Conservation (phyloP, 2,797 vertebrate genomes). For the Hafferia zeledoni region DNA sequence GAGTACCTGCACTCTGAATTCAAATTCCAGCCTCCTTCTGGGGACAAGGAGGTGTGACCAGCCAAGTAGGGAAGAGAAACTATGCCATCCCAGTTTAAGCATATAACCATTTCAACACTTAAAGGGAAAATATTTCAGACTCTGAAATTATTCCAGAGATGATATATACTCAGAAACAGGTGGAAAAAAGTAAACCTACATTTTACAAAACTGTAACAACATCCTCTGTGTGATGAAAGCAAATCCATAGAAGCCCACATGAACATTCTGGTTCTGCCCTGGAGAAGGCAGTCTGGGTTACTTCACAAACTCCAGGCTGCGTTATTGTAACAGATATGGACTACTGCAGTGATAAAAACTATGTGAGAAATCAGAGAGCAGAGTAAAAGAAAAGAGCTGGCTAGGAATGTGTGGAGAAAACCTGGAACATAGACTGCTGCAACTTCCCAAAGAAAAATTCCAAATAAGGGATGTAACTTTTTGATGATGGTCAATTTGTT, state of each 20-base stretch:
- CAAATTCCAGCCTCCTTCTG: neutral
- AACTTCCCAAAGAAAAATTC: neutral
- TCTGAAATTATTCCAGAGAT: neutral
- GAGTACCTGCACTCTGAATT: neutral
- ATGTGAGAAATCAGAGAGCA: neutral
- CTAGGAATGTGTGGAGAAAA: neutral
- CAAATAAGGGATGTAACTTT: slow-evolving; percentile 8
- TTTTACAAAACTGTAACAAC: neutral
- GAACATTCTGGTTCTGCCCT: neutral
- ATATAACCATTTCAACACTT: neutral
- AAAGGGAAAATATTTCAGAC: neutral
- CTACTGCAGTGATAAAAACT: neutral
- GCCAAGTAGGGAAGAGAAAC: neutral
- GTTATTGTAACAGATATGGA: neutral
- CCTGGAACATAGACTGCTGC: neutral
- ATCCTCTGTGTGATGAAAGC: neutral
- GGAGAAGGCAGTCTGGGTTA: neutral
- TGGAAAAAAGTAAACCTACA: neutral
- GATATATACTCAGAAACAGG: fast-evolving
- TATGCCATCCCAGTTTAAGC: neutral
- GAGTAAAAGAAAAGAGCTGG: neutral
- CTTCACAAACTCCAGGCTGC: neutral
- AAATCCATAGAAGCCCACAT: fast-evolving
- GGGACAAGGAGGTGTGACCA: neutral
- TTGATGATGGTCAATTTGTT: slow-evolving; percentile 14